These are phyloP conservation scores for Calliopsis andreniformis DNA, from an alignment of 1,140 invertebrate genomes.

Conservation along the genomic window DNA sequence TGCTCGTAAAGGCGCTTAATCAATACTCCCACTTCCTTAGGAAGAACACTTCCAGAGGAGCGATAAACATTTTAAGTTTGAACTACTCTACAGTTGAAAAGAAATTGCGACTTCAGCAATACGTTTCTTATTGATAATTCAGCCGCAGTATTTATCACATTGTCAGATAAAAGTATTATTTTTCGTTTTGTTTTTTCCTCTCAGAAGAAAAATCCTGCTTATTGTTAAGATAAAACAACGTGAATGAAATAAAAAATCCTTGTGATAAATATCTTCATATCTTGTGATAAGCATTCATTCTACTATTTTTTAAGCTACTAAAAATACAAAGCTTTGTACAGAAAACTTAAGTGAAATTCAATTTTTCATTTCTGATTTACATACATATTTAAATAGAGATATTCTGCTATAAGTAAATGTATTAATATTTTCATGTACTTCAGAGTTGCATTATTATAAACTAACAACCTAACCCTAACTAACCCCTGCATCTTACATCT, in stretches of 20 bases:
- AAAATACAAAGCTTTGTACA: too few species aligned
- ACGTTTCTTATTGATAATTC: constrained; percentile 5
- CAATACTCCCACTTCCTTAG: constrained; percentile 18
- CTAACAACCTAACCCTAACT: too few species aligned
- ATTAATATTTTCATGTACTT: too few species aligned
- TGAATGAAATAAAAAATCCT: too few species aligned
- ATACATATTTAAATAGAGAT: too few species aligned
- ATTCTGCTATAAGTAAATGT: too few species aligned
- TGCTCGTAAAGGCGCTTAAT: neutral
- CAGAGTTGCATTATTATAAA: too few species aligned
- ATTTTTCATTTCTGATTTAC: too few species aligned
- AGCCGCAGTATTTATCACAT: neutral
- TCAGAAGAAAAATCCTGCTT: neutral
- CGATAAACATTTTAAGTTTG: neutral
- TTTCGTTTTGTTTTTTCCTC: neutral
- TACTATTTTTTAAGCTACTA: too few species aligned
- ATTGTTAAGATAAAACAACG: neutral
- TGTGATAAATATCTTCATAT: too few species aligned
- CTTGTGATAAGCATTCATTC: too few species aligned
- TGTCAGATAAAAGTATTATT: neutral
- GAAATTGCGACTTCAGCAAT: neutral
- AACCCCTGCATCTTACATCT: neutral
- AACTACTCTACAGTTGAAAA: neutral
- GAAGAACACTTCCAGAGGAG: neutral
- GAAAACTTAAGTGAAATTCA: too few species aligned